These are phyloP conservation scores for Acleris literana DNA, from an alignment of 2,888 invertebrate species.

Conservation along the genomic window DNA sequence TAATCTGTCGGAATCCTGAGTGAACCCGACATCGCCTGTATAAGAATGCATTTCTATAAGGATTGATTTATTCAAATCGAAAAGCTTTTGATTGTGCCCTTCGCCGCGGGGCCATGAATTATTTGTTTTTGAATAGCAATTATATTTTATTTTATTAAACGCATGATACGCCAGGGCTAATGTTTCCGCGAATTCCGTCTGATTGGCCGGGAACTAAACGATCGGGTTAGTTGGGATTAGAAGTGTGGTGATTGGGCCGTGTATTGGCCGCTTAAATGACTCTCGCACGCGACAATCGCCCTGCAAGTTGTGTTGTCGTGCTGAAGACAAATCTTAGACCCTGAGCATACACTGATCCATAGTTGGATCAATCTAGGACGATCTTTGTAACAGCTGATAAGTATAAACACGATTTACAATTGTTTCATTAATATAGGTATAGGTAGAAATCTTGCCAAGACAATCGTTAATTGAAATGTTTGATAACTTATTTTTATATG, in stretches of 20 bases:
- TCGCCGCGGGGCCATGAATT: constrained; percentile 73
- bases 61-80: constrained; percentile 83
- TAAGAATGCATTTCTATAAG: constrained; percentile 78
- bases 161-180: constrained; percentile 68
- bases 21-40: constrained; percentile 53
- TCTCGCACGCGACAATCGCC: constrained; percentile 7
- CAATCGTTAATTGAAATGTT: too few relatives aligned
- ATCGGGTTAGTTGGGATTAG: constrained; percentile 36
- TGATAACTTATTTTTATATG: too few relatives aligned
- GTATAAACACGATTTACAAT: too few relatives aligned
- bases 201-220: constrained; percentile 48
- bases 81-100: constrained; percentile 74
- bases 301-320: neutral
- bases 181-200: constrained; percentile 77
- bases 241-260: constrained; percentile 20
- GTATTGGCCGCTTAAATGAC: neutral
- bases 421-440: too few relatives aligned
- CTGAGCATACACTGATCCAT: too few relatives aligned
- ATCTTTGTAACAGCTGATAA: too few relatives aligned
- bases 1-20: neutral
- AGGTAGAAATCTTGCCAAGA: too few relatives aligned
- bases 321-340: too few relatives aligned
- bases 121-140: constrained; percentile 83
- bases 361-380: too few relatives aligned
- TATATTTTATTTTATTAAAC: constrained; percentile 82